Base-by-base conservation (phyloP, 2,113 vertebrate genomes). In the Nansenia antarctica region DNA sequence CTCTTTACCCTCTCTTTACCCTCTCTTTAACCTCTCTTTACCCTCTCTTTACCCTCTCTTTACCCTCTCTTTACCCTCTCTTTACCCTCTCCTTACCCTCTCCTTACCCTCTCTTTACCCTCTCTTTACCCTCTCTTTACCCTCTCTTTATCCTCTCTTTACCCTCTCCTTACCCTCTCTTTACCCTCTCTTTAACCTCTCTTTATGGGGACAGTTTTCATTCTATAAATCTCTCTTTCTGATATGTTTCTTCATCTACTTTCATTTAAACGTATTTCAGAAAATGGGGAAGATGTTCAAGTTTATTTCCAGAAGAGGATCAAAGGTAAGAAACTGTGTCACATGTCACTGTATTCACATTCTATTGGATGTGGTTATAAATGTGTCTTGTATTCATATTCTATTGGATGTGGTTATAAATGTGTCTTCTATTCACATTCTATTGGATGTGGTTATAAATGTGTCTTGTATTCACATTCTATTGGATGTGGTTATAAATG, bases 241-340 rank as follows among this genome's bases (percentile, higher is more conserved):
- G 1, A 52, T 22, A 2, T 14, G 7, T 54, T 26, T 53, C 5
- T 1, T 8, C 22, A 26, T 7, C 3, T 9, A 47, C 22, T 24
- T 27, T 0, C n/a, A 39, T 32, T 24, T 60, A n/a, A n/a, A n/a
- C 31, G 59, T 52, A 6, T 77, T 58, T 22, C 67, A 93, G 90
- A 91, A 81, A 81, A 86, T 76, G 42, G 76, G 84, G 14, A 86
- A 9, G 18, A 87, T 80, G 26, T 71, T 74, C 24, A 75, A 15
- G 11, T 5, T 86, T 0, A 5, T 78, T 0, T 77, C 85, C 54
- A 83, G 78, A 58, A 85, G 82, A 84, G 53, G 66, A 2, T 90
- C 89, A 3, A 91, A 90, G 88, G 92, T 92, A 82, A 47, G 24
- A 35, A 37, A 3, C 29, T 4, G 9, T 65, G 7, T 7, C 9